These are phyloP conservation scores for Neodontobutis hainanensis DNA, from an alignment of 2,113 vertebrate genomes.

Conservation along the genomic window DNA sequence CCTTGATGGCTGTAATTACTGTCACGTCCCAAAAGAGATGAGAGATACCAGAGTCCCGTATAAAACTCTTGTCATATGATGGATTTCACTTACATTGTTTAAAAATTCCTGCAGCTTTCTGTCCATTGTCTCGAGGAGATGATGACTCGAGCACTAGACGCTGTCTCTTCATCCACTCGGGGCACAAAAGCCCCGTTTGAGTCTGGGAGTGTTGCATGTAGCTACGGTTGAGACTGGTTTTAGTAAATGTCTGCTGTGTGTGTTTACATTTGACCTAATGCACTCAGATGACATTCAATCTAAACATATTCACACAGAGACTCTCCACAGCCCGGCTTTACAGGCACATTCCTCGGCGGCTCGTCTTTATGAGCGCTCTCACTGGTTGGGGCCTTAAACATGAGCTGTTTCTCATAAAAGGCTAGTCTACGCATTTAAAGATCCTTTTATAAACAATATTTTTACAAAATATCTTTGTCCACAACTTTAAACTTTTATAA, in stretches of 20 bases:
- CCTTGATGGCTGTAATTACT: slow-evolving; percentile 98
- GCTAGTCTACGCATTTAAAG: no score
- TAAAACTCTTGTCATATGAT: slow-evolving; percentile 98
- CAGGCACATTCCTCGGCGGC: slow-evolving; percentile 63
- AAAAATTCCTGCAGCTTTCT: slow-evolving; percentile 90
- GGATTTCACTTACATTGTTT: slow-evolving; percentile 94
- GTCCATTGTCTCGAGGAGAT: slow-evolving; percentile 86
- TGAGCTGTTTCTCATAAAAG: slow-evolving; percentile 35
- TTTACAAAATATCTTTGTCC: no score
- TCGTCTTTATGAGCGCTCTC: slow-evolving; percentile 64
- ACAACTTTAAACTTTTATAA: no score
- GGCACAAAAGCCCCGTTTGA: slow-evolving; percentile 12
- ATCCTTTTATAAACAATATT: no score
- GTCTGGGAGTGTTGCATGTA: slow-evolving; percentile 11
- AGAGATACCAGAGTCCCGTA: slow-evolving; percentile 95
- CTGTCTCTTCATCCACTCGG: slow-evolving; percentile 28
- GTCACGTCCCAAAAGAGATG: slow-evolving; percentile 90
- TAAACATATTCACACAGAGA: slow-evolving; percentile 75
- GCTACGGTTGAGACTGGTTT: slow-evolving; percentile 45
- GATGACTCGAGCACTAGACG: slow-evolving; percentile 39
- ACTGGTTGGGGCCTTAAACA: slow-evolving; percentile 47
- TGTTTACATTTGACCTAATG: slow-evolving; percentile 77
- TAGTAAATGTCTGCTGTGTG: slow-evolving; percentile 62
- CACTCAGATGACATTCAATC: slow-evolving; percentile 70
- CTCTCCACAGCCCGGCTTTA: slow-evolving; percentile 58